Evolutionary conservation across 2,888 invertebrate species (phyloP).

Genomic region (Arrhopalites spinosus): DNA sequence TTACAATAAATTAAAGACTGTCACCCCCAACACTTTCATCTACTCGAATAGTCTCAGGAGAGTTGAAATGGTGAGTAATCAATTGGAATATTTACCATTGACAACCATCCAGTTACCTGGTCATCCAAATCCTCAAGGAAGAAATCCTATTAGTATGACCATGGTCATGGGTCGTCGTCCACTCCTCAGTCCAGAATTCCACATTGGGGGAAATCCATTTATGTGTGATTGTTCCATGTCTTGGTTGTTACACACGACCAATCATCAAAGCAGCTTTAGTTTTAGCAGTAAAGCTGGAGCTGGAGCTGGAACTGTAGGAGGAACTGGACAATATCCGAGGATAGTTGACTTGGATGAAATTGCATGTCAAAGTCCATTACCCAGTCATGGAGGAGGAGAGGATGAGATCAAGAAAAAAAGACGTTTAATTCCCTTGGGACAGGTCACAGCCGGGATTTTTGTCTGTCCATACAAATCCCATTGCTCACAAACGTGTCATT

Average conservation of each 20-base stretch:
- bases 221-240: constrained; percentile 75
- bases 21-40: constrained; percentile 83
- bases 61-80: constrained; percentile 90
- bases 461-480: constrained; percentile 89
- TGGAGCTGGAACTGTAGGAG: no score
- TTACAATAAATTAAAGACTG: constrained; percentile 80
- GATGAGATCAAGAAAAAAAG: constrained; percentile 64
- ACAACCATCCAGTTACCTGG: constrained; percentile 60
- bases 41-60: constrained; percentile 78
- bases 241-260: constrained; percentile 64
- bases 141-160: not conserved
- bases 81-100: constrained; percentile 84
- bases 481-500: constrained; percentile 92
- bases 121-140: no score
- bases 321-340: no score
- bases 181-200: constrained; percentile 69
- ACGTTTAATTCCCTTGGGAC: constrained; percentile 73
- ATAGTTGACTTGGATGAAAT: constrained; percentile 84
- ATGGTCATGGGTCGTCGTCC: constrained; percentile 64
- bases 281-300: no score
- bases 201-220: constrained; percentile 91
- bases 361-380: constrained; percentile 65
- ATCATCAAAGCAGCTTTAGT: constrained; percentile 71
- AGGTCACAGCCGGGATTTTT: constrained; percentile 84
- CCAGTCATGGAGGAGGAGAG: no score